Base-by-base conservation (phyloP, 2,797 vertebrate genomes). In the Potorous gilbertii region DNA sequence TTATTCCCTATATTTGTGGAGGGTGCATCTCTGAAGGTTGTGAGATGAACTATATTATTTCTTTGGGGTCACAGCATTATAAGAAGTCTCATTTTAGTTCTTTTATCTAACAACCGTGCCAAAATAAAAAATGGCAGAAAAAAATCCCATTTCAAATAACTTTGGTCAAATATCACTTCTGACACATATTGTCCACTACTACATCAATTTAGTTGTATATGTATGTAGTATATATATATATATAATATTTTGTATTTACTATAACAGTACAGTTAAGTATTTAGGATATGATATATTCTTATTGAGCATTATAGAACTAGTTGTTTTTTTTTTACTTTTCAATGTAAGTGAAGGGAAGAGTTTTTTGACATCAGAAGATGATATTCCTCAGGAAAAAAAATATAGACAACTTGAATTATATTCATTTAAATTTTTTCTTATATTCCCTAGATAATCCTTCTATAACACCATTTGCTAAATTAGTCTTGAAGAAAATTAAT, bases 401-500 rank as follows among this genome's bases (percentile, higher is more conserved):
- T 24, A 95, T 28, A 97, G 57, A 50, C 56, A 96, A 95, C 56
- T 55, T 92, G 3, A 96, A 55, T 96, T 89, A 66, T 21, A 91
- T 29, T 92, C 92, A 74, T 54, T 57, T 92, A 54, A 93, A 92
- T 52, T 57, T 74, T 57, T 57, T 91, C n/a, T 27, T 96, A 96
- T 90, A 81, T 59, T 97, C 56, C 46, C 95, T 55, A 34, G 56
- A 92, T 96, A 55, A 97, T 94, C 57, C 4, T 93, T 91, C 92
- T 89, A 34, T 92, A 91, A 4, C 55, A 55, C 3, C 54, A n/a
- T 91, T 95, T 54, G 56, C 12, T 92, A 95, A 96, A 96, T 91
- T 96, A 93, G 29, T 21, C 29, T 94, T 94, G 96, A 96, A 97
- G 57, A 95, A 13, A 92, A 91, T 96, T 97, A 96, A 97, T 89